phyloP scores from a whole-genome alignment of 2,888 invertebrate genomes.

The Rhogogaster chlorosoma region DNA sequence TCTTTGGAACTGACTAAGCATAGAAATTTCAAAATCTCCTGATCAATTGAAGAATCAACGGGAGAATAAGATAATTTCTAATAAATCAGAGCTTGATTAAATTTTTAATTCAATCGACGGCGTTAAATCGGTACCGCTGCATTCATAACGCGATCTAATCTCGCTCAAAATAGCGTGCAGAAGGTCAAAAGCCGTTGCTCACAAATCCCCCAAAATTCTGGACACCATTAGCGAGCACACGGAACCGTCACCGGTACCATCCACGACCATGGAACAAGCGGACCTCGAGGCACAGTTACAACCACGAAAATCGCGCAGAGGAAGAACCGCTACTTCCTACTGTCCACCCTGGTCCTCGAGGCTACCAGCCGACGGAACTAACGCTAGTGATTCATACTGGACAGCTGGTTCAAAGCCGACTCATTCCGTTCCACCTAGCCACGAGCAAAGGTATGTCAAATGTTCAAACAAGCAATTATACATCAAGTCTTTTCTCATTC shows the following conservation, averaged over 20 bases:
- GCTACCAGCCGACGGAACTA: conserved; percentile 54
- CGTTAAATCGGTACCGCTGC: neutral
- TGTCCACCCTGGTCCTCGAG: conserved; percentile 58
- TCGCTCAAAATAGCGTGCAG: conserved; percentile 45
- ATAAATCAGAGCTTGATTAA: neutral
- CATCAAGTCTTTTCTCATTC: neutral
- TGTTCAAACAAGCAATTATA: neutral
- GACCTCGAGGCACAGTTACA: conserved; percentile 31
- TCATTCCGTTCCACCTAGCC: conserved; percentile 51
- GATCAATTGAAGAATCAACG: neutral
- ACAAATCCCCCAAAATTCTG: conserved; percentile 2
- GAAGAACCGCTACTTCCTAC: conserved; percentile 57
- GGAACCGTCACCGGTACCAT: conserved; percentile 46
- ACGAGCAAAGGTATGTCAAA: conserved; percentile 59
- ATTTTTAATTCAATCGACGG: neutral
- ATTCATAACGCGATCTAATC: neutral
- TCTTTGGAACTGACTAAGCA: neutral
- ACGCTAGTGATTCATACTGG: conserved; percentile 59
- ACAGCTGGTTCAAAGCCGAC: conserved; percentile 58
- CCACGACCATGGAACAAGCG: conserved; percentile 43
- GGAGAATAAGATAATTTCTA: neutral
- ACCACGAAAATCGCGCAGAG: conserved; percentile 53
- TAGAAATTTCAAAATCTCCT: neutral
- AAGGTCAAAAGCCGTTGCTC: neutral
- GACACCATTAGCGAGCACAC: conserved; percentile 48